Conservation (phyloP, 2,797 vertebrate genomes). For the Caiman crocodilus region DNA sequence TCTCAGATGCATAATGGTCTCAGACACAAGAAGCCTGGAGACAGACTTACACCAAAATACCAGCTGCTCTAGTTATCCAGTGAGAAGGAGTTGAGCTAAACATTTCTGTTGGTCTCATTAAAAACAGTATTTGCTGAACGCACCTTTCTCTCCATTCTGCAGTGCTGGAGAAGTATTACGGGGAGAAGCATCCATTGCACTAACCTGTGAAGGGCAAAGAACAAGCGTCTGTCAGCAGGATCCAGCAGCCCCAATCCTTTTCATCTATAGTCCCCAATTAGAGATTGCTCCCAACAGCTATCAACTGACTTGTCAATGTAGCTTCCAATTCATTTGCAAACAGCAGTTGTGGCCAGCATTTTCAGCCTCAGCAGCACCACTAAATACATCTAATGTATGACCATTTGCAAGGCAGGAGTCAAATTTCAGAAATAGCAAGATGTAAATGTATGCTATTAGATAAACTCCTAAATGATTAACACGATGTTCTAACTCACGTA, state of each 20-base stretch:
- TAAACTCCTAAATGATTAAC: too few relatives aligned
- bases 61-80: neutral
- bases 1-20: neutral
- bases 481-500: too few relatives aligned
- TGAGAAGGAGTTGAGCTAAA: neutral
- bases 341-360: neutral
- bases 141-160: slow-evolving; percentile 96
- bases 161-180: slow-evolving; percentile 93
- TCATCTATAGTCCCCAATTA: neutral
- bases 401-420: neutral
- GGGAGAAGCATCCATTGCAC: slow-evolving; percentile 91
- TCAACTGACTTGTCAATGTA: neutral
- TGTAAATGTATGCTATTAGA: neutral
- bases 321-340: neutral
- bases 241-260: neutral
- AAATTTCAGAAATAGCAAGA: neutral
- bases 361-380: neutral
- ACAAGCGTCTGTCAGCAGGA: neutral
- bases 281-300: neutral
- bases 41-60: neutral
- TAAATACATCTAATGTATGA: neutral
- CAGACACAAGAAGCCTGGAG: neutral
- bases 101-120: neutral
- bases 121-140: slow-evolving; percentile 12
- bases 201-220: slow-evolving; percentile 81